Base-by-base conservation (phyloP, 2,888 invertebrate species). In the Eristalis intricaria region DNA sequence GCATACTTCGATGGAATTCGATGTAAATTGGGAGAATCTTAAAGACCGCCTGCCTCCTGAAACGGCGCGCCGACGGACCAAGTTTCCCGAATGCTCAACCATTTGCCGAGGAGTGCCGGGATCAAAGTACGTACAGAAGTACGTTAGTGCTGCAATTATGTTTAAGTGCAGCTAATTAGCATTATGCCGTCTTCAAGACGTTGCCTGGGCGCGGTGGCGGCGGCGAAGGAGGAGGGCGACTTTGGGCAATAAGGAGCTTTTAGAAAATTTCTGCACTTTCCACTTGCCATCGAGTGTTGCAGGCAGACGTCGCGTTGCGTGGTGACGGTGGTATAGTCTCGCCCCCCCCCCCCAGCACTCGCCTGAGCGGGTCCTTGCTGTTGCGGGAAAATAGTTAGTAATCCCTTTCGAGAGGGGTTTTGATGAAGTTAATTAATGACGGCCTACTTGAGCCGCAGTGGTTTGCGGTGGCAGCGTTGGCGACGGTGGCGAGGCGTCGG, bases 151-250 rank as follows among this genome's bases (percentile, higher is more conserved):
- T 80, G 63, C 76, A 84, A 87, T 87, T 83, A 87, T 50, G 87
- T 73, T 87, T 84, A 84, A 87, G 79, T 87, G 87, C 84, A 87
- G 73, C 87, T 87, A 87, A 87, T 87, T 87, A 87, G 87, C 87
- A 84, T 87, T 87, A 80, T 79, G 79, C 50, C 83, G 76, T 63
- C 43, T 63, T 66, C 22, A 29, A 32, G 15, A 15, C 3, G 65
- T 35, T 8, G 15, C 32, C 32, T 32, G 7, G 32, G 32, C 10
- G n/a, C 8, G 65, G 23, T 29, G 22, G 15, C 5, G n/a, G 23
- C n/a, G n/a, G 43, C 1, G 10, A 56, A 32, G 10, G 2, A 38
- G 2, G 8, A 13, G 38, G 38, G 3, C 13, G 4, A 56, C n/a
- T 56, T 65, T 77, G 13, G 38, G 38, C 38, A 13, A 38, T 61